Base-by-base conservation (phyloP, 2,113 vertebrate genomes). In the Aldabrachelys gigantea region DNA sequence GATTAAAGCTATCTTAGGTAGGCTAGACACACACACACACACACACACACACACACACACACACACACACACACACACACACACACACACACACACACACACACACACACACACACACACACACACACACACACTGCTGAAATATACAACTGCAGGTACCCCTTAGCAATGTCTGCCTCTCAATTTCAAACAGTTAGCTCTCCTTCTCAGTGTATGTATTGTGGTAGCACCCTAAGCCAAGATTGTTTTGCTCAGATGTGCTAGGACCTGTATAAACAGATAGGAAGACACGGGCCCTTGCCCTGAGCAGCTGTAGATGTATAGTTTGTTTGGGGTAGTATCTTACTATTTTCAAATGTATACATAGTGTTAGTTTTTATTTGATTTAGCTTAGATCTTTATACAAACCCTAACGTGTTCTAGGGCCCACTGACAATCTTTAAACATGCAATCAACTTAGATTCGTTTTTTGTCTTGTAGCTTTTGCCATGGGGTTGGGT, bases 401-500 rank as follows among this genome's bases (percentile, higher is more conserved):
- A 83, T 92, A 53, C 53, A 96, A 76, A 24, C 25, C 44, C 19
- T 6, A 86, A 69, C 27, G 31, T n/a, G 25, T 0, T 78, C 91
- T 87, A 65, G 14, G 25, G 38, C 81, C 82, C 56, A 82, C 80
- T 2, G 88, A 16, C 80, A 59, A 53, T 88, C 85, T 79, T 57
- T 81, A 44, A 91, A 56, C 3, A 49, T 80, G 52, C 84, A 89
- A 3, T 16, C 24, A 53, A 5, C 9, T 25, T 87, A 19, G 22
- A 72, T 85, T 24, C 91, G 85, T 81, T 57, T 83, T 62, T 49
- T 92, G 35, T 89, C 49, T 93, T 82, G 22, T 25, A 98, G 98
- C 35, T 94, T 41, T 84, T 81, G 50, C 69, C 98, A 98, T 97
- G 2, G 59, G 84, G 89, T 88, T 89, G 59, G 96, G 97, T 49